These are phyloP conservation scores for Onthophagus sagittarius DNA, from an alignment of 2,888 invertebrate genomes.

Conservation along the genomic window DNA sequence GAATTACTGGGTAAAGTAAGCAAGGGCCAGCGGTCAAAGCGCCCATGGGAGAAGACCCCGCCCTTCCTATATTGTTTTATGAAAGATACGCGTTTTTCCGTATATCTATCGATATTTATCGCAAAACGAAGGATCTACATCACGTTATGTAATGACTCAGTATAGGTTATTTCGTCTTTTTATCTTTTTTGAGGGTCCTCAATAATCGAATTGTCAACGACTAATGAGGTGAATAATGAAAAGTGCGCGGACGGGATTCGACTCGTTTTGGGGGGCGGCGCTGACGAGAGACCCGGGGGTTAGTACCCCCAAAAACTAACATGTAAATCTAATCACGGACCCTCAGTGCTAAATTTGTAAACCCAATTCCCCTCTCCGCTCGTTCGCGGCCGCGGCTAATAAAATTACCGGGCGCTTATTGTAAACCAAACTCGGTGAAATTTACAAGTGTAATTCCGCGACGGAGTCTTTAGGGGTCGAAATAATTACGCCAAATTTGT, in stretches of 20 bases:
- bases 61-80: conserved; percentile 41
- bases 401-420: conserved; percentile 53
- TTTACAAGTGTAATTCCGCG: conserved; percentile 48
- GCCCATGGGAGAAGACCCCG: conserved; percentile 33
- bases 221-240: neutral
- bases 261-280: neutral
- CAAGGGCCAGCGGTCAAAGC: conserved; percentile 43
- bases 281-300: conserved; percentile 12
- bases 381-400: conserved; percentile 43
- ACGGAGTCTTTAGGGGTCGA: conserved; percentile 44
- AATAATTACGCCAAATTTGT: conserved; percentile 50
- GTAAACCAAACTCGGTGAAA: conserved; percentile 54
- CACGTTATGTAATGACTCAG: neutral
- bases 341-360: conserved; percentile 50
- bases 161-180: neutral
- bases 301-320: conserved; percentile 41
- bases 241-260: neutral
- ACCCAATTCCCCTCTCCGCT: conserved; percentile 50
- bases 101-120: neutral
- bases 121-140: neutral
- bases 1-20: conserved; percentile 46
- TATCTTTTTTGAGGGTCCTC: neutral
- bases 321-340: conserved; percentile 51
- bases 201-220: neutral
- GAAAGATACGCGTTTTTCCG: conserved; percentile 36